These are phyloP conservation scores for Entosphenus tridentatus DNA, from an alignment of 2,113 vertebrate genomes.

Conservation along the genomic window DNA sequence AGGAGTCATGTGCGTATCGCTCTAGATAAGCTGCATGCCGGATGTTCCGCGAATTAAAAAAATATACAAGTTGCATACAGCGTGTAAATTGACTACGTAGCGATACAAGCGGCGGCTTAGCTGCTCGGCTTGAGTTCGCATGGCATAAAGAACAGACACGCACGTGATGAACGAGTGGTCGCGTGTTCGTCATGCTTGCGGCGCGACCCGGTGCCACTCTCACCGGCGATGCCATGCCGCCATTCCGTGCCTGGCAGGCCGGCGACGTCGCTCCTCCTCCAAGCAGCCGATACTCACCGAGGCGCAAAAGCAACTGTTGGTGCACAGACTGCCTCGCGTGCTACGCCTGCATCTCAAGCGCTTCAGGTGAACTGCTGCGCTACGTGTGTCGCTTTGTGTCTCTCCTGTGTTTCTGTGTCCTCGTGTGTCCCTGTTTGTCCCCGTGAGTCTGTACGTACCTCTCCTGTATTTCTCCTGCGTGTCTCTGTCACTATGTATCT, in stretches of 20 bases:
- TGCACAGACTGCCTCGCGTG: conserved; percentile 99
- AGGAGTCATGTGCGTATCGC: too few relatives aligned
- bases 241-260: conserved; percentile 26
- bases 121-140: too few relatives aligned
- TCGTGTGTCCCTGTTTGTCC: background rate
- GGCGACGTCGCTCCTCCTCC: conserved; percentile 66
- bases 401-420: background rate
- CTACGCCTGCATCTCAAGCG: conserved; percentile 97
- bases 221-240: too few relatives aligned
- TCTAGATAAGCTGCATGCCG: too few relatives aligned
- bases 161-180: too few relatives aligned
- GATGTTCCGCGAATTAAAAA: too few relatives aligned
- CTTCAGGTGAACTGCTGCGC: conserved; percentile 45
- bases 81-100: too few relatives aligned
- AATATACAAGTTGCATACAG: too few relatives aligned
- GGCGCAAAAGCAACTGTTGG: conserved; percentile 94
- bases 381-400: background rate
- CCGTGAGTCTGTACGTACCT: background rate
- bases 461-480: background rate
- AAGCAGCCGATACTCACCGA: conserved; percentile 86
- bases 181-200: too few relatives aligned
- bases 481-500: background rate
- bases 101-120: too few relatives aligned
- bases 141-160: too few relatives aligned
- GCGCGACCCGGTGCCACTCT: too few relatives aligned